A percentile compares a stretch with the other conserved stretches of the same genome.
Evolutionary conservation across 2,888 invertebrate genomes (phyloP).

Genomic region (Stenolophus ochropezus): DNA sequence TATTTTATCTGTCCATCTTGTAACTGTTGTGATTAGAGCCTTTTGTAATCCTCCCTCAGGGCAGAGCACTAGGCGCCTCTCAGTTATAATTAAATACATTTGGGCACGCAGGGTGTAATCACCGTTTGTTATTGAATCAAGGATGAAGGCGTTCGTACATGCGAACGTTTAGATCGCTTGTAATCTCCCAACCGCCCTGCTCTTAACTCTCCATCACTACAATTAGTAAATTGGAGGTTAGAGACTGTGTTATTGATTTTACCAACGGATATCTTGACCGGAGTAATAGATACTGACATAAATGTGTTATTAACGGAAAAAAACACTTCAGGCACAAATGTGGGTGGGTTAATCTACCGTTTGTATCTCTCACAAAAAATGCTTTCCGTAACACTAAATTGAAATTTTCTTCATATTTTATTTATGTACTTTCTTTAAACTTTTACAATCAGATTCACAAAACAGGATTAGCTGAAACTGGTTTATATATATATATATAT

Average conservation of each 20-base stretch:
- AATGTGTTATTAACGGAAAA: slow-evolving; percentile 28
- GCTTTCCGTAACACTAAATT: background rate
- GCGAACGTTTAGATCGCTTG: slow-evolving; percentile 15
- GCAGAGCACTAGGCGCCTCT: slow-evolving; percentile 9
- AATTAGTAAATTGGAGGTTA: slow-evolving; percentile 21
- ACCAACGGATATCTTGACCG: slow-evolving; percentile 8
- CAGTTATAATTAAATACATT: slow-evolving; percentile 55
- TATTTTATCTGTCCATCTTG: background rate
- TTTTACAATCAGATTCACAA: too few species aligned
- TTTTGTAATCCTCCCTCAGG: background rate
- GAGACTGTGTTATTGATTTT: slow-evolving; percentile 52
- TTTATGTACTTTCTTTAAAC: too few species aligned
- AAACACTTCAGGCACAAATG: background rate
- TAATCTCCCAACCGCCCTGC: slow-evolving; percentile 48
- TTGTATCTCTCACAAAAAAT: background rate
- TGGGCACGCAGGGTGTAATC: slow-evolving; percentile 45
- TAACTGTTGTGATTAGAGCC: background rate
- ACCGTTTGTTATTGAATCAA: slow-evolving; percentile 49
- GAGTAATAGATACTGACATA: slow-evolving; percentile 30
- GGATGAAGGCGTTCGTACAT: slow-evolving; percentile 3
- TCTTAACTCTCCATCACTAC: slow-evolving; percentile 47
- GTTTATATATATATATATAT: too few species aligned
- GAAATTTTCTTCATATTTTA: too few species aligned
- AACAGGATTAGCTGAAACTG: too few species aligned
- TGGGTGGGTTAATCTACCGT: background rate